Evolutionary conservation across 1,140 invertebrate genomes (phyloP).

Genomic region (Achatina immaculata): DNA sequence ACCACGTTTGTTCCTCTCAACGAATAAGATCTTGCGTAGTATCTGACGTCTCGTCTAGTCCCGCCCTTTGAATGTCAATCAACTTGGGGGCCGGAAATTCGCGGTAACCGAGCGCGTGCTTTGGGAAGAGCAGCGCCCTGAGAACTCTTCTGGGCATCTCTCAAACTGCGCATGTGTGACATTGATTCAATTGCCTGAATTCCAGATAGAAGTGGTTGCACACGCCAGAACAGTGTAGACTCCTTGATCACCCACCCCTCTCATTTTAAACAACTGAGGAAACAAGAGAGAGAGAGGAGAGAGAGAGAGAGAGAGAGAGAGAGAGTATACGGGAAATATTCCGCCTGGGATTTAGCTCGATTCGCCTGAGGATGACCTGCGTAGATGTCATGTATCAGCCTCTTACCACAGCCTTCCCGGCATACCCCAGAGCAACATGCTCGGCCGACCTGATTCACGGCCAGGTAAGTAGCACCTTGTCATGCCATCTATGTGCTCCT

Average conservation of each 20-base stretch:
- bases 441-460: conserved; percentile 13
- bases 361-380: conserved; percentile 35
- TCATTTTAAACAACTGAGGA: neutral
- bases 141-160: conserved; percentile 1
- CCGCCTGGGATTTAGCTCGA: neutral
- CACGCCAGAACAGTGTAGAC: conserved; percentile 9
- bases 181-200: conserved; percentile 34
- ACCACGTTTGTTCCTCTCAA: conserved; percentile 18
- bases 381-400: conserved; percentile 45
- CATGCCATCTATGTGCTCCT: neutral
- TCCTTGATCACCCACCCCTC: neutral
- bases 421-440: conserved; percentile 34
- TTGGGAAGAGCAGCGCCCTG: neutral
- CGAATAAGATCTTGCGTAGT: neutral
- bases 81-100: neutral
- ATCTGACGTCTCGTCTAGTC: neutral
- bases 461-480: conserved; percentile 1
- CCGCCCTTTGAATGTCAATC: conserved; percentile 29
- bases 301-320: neutral
- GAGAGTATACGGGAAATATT: conserved; percentile 17
- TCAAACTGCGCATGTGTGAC: neutral
- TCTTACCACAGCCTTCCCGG: conserved; percentile 37
- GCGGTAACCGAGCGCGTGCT: conserved; percentile 2
- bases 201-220: conserved; percentile 27
- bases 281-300: neutral